A percentile compares a stretch with the other conserved stretches of the same genome.
Evolutionary conservation across 2,888 invertebrate genomes (phyloP).

Genomic region (Julus scandinavius): DNA sequence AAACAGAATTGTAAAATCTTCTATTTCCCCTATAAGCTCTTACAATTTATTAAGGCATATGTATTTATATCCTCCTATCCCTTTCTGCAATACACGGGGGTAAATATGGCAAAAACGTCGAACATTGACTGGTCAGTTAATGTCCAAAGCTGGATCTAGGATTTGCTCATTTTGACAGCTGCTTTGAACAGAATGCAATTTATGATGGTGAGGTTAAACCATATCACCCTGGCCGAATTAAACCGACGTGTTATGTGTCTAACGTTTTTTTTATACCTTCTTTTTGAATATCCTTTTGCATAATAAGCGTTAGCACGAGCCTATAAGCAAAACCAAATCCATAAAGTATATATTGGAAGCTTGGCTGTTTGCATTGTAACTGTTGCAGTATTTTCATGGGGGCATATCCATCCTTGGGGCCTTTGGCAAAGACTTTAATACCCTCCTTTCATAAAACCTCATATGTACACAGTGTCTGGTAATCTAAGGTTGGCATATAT

Average conservation of each 20-base stretch:
- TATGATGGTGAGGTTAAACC: slow-evolving; percentile 34
- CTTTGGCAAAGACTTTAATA: slow-evolving; percentile 24
- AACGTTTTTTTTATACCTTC: neutral
- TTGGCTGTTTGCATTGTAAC: neutral
- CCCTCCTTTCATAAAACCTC: neutral
- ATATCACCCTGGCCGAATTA: neutral
- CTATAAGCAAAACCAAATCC: neutral
- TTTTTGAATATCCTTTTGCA: slow-evolving; percentile 22
- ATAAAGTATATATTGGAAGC: slow-evolving; percentile 6
- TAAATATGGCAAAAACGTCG: neutral
- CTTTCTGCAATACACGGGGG: neutral
- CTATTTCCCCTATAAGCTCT: neutral
- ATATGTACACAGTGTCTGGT: slow-evolving; percentile 39
- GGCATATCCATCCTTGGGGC: neutral
- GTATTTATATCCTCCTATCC: neutral
- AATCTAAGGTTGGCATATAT: neutral
- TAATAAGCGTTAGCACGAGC: slow-evolving; percentile 27
- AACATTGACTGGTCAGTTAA: slow-evolving; percentile 37
- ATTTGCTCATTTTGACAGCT: slow-evolving; percentile 22
- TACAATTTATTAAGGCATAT: neutral
- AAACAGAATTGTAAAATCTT: neutral
- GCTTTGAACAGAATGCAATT: neutral
- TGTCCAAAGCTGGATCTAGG: neutral
- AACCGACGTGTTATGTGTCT: neutral
- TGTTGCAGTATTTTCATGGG: neutral